A percentile compares a stretch with the other conserved stretches of the same genome.
phyloP scores from a whole-genome alignment of 2,797 vertebrate species.

The Aselliscus stoliczkanus region DNA sequence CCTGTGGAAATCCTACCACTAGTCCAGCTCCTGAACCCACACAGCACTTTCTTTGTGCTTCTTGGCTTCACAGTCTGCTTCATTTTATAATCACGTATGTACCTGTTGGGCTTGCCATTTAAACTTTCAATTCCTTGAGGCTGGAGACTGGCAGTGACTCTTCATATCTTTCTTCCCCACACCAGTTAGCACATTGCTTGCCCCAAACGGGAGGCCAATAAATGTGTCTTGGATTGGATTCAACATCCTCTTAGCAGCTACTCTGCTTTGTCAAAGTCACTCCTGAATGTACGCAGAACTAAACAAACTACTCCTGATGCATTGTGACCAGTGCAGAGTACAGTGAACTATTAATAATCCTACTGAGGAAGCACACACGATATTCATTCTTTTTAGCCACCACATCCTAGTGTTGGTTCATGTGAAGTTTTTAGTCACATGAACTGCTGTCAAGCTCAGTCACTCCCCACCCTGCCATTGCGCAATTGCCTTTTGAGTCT shows the following conservation, averaged over 20 bases:
- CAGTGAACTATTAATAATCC: slow-evolving; percentile 37
- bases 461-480: slow-evolving; percentile 25
- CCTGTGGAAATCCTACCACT: neutral
- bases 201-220: neutral
- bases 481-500: slow-evolving; percentile 45
- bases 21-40: neutral
- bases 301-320: neutral
- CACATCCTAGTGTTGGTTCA: slow-evolving; percentile 46
- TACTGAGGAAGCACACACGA: neutral
- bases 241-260: neutral
- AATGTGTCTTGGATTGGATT: slow-evolving; percentile 28
- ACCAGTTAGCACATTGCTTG: neutral
- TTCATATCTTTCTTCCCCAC: neutral
- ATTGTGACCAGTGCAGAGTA: neutral
- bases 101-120: neutral
- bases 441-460: slow-evolving; percentile 41
- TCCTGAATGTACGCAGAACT: neutral
- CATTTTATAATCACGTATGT: neutral
- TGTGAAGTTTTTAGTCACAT: slow-evolving; percentile 51
- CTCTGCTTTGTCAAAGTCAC: slow-evolving; percentile 24
- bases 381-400: neutral
- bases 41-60: slow-evolving; percentile 8
- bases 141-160: neutral
- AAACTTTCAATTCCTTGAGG: neutral
- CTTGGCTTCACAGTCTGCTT: neutral